These are phyloP conservation scores for Passerculus sandwichensis DNA, from an alignment of 2,797 vertebrate genomes.

Conservation along the genomic window DNA sequence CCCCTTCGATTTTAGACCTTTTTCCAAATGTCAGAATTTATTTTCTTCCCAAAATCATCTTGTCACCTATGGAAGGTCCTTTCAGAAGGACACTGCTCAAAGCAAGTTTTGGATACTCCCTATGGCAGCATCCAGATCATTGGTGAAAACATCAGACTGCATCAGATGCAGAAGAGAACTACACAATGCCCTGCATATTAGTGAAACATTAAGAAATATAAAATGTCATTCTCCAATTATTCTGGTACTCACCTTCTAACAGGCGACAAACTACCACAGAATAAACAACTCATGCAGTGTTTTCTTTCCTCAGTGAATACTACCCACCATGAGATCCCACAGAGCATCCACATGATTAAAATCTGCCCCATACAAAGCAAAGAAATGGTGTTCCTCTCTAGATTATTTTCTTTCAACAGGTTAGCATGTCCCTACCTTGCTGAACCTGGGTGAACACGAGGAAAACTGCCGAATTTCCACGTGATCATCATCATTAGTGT, in stretches of 20 bases:
- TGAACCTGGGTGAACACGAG: slow-evolving; percentile 95
- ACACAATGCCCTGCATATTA: background rate
- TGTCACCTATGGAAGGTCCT: background rate
- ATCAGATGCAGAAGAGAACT: background rate
- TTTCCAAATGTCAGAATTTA: background rate
- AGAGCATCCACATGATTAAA: background rate
- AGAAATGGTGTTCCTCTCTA: background rate
- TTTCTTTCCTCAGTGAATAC: background rate
- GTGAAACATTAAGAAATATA: background rate
- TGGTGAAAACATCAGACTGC: background rate
- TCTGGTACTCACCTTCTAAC: background rate
- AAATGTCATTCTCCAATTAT: background rate
- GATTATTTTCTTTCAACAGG: background rate
- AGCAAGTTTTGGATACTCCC: background rate
- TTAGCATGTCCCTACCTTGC: slow-evolving; percentile 81
- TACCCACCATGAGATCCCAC: background rate
- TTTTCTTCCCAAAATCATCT: background rate
- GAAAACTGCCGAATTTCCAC: slow-evolving; percentile 96
- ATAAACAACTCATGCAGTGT: background rate
- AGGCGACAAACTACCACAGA: background rate
- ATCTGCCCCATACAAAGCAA: background rate
- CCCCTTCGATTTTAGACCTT: background rate
- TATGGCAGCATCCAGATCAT: background rate
- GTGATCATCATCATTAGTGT: slow-evolving; percentile 93
- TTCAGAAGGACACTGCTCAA: background rate